Percentiles rank a stretch among this genome's conserved stretches.
Conservation (phyloP, 2,888 invertebrate species). For the Drymonia ruficornis region DNA sequence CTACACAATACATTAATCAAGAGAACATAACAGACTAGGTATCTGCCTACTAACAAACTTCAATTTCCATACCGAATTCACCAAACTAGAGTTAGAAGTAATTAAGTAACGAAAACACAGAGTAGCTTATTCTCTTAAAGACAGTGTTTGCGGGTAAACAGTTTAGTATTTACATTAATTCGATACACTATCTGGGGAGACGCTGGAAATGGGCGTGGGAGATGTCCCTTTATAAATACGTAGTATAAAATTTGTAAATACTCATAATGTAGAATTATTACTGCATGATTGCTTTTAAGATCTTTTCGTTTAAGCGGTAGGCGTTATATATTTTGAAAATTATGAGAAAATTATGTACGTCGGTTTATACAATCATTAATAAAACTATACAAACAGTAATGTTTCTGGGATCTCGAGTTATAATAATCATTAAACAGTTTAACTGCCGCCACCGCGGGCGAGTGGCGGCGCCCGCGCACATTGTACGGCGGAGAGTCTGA, state of each 20-base stretch:
- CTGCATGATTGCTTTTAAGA: too few relatives aligned
- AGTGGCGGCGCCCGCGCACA: slow-evolving; percentile 1
- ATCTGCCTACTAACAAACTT: neutral
- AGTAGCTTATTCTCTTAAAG: neutral
- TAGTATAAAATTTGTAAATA: too few relatives aligned
- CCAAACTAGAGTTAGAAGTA: neutral
- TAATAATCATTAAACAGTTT: neutral
- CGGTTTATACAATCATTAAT: neutral
- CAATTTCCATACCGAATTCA: neutral
- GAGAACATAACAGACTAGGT: too few relatives aligned
- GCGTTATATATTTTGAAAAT: neutral
- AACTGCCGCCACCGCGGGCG: neutral
- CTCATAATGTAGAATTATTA: too few relatives aligned
- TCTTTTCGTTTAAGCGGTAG: too few relatives aligned
- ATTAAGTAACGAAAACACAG: neutral
- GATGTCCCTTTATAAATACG: too few relatives aligned
- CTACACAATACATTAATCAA: too few relatives aligned
- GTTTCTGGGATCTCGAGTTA: neutral
- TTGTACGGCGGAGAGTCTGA: neutral
- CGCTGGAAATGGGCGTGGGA: neutral
- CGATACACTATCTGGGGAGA: neutral
- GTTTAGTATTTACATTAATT: neutral
- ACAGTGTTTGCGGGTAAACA: neutral
- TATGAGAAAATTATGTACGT: neutral
- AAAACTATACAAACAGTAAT: slow-evolving; percentile 1